Conservation (phyloP, 2,113 vertebrate genomes). For the Catharus bicknelli region DNA sequence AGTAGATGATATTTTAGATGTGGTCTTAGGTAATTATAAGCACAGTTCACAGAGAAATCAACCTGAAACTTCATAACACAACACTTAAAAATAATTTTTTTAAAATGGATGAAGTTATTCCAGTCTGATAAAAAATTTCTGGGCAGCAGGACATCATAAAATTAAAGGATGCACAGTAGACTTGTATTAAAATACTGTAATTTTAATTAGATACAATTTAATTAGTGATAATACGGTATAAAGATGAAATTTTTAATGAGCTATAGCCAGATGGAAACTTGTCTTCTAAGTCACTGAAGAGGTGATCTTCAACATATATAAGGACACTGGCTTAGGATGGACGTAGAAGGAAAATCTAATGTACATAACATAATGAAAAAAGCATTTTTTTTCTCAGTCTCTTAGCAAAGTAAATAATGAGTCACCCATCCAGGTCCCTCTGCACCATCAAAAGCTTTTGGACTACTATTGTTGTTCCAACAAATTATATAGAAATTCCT, state of each 20-base stretch:
- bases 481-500: not conserved
- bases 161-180: not conserved
- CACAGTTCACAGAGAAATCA: not conserved
- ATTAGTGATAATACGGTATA: not conserved
- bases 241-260: not conserved
- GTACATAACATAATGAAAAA: not conserved
- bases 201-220: not conserved
- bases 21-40: not conserved
- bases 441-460: not conserved
- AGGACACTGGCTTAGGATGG: not conserved
- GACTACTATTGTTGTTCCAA: not conserved
- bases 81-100: not conserved
- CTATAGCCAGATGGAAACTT: not conserved
- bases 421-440: not conserved
- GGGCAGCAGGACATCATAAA: not conserved
- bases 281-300: not conserved
- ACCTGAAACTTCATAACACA: not conserved
- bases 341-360: not conserved
- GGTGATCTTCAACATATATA: not conserved
- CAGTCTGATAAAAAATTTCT: not conserved
- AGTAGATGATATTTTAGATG: not conserved
- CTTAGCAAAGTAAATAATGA: not conserved
- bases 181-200: not conserved
- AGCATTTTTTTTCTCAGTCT: accelerated
- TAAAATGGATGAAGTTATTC: not conserved